Percentiles rank a stretch among this genome's conserved stretches.
Evolutionary conservation across 2,113 vertebrate genomes (phyloP).

Genomic region (Nipponia nippon): DNA sequence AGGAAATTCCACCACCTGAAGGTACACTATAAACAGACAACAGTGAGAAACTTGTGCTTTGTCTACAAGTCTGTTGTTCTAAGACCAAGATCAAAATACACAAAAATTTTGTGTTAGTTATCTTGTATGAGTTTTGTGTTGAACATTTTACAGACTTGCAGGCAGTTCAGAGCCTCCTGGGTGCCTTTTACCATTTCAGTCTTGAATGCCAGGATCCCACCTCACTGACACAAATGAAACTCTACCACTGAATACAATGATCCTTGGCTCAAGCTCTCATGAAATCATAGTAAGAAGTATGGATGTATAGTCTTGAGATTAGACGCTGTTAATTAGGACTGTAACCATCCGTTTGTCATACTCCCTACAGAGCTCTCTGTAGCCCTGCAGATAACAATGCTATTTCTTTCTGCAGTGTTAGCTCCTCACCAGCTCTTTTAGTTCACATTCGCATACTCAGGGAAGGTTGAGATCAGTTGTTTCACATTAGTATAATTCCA

Average conservation of each 20-base stretch:
- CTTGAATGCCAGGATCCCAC: neutral
- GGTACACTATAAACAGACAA: conserved; percentile 53
- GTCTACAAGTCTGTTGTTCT: neutral
- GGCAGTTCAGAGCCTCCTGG: neutral
- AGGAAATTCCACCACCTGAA: conserved; percentile 69
- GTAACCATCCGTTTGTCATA: neutral
- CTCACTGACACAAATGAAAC: neutral
- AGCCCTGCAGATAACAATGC: neutral
- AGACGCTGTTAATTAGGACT: neutral
- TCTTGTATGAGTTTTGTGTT: neutral
- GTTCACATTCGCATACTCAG: neutral
- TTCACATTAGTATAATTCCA: neutral
- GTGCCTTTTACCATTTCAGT: neutral
- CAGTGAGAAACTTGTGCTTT: neutral
- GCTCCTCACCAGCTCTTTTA: neutral
- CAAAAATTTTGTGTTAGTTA: neutral
- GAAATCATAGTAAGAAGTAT: neutral
- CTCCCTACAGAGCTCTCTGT: neutral
- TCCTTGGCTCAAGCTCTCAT: neutral
- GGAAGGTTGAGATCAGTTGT: neutral
- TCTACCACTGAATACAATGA: neutral
- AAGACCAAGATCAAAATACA: neutral
- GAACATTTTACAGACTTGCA: neutral
- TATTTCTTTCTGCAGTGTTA: neutral
- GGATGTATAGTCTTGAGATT: neutral